Evolutionary conservation across 2,113 vertebrate species (phyloP).

Genomic region (Rhinolophus sinicus): DNA sequence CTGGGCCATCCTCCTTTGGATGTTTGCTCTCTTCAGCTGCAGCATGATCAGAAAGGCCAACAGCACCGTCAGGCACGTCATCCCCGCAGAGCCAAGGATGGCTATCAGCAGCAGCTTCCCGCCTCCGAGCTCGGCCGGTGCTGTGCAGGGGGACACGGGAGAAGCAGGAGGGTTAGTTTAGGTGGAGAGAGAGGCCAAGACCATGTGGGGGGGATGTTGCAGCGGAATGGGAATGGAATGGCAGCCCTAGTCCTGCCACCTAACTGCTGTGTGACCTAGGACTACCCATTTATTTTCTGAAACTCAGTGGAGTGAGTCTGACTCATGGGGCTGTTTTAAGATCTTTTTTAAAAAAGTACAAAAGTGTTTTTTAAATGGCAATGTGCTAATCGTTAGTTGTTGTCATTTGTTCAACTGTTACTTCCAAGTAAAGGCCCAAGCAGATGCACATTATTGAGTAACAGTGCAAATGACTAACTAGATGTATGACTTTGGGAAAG

Average conservation of each 20-base stretch:
- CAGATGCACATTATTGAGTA: background rate
- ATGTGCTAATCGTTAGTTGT: background rate
- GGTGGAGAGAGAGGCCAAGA: background rate
- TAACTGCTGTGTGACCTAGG: background rate
- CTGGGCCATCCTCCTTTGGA: constrained; percentile 92
- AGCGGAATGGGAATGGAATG: too few relatives aligned
- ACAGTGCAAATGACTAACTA: background rate
- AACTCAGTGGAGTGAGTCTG: background rate
- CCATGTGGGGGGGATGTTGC: background rate
- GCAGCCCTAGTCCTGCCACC: background rate
- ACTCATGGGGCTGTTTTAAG: background rate
- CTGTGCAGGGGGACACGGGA: constrained; percentile 73
- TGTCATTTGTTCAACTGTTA: constrained; percentile 8
- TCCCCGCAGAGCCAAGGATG: constrained; percentile 93
- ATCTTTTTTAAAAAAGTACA: background rate
- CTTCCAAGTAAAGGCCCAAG: background rate
- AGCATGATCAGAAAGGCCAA: constrained; percentile 92
- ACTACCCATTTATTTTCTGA: background rate
- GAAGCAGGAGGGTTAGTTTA: background rate
- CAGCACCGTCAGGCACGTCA: constrained; percentile 93
- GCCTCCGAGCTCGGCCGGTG: constrained; percentile 82
- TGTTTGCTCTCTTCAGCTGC: constrained; percentile 89
- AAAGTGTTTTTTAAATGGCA: background rate
- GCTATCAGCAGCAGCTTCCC: constrained; percentile 92
- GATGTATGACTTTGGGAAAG: background rate